These are phyloP conservation scores for Cantharis rustica DNA, from an alignment of 2,888 invertebrate genomes.

Conservation along the genomic window DNA sequence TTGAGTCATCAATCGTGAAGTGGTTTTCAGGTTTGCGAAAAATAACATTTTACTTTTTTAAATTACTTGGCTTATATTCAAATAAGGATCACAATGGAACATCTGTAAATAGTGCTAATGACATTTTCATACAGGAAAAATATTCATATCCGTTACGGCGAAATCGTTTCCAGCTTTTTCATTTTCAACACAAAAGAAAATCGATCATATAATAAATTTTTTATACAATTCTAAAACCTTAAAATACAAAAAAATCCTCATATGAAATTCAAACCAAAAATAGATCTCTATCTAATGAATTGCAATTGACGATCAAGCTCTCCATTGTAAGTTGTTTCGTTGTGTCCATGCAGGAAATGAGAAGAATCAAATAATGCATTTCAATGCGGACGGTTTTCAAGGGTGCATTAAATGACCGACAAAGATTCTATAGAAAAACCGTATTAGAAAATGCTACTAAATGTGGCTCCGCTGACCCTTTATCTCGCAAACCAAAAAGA, in stretches of 20 bases:
- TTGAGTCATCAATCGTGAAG: background rate
- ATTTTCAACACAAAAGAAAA: slow-evolving; percentile 27
- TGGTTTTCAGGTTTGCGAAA: background rate
- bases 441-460: slow-evolving; percentile 12
- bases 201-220: background rate
- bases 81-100: background rate
- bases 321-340: slow-evolving; percentile 10
- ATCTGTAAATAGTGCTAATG: slow-evolving; percentile 44
- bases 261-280: slow-evolving; percentile 17
- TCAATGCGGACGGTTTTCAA: slow-evolving; percentile 10
- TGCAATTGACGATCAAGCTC: slow-evolving; percentile 2
- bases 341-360: slow-evolving; percentile 26
- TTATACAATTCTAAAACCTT: background rate
- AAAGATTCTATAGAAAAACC: slow-evolving; percentile 9
- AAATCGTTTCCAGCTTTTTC: slow-evolving; percentile 48
- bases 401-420: slow-evolving; percentile 19
- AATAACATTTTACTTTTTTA: background rate
- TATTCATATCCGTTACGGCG: slow-evolving; percentile 45
- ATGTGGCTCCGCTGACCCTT: slow-evolving; percentile 29
- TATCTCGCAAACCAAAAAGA: slow-evolving; percentile 32
- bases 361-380: slow-evolving; percentile 22
- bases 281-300: slow-evolving; percentile 9
- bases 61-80: background rate
- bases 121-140: slow-evolving; percentile 47
- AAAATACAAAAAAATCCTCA: slow-evolving; percentile 9